phyloP scores from a whole-genome alignment of 2,113 vertebrate genomes.

The Orthonyx spaldingii region DNA sequence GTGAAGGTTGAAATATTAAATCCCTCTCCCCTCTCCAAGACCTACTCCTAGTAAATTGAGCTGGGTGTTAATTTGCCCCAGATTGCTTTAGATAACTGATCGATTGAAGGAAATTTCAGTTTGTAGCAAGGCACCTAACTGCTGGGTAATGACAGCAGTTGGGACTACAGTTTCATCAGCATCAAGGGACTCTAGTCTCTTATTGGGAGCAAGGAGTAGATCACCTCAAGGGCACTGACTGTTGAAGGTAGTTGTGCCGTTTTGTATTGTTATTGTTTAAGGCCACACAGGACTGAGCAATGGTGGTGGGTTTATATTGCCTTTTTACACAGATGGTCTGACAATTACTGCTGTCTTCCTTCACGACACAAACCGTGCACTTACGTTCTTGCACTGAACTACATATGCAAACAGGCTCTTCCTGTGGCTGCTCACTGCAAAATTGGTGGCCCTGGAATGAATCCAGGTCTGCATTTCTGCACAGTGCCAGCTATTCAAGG shows the following conservation, averaged over 20 bases:
- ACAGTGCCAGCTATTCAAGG: not conserved
- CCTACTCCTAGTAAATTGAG: not conserved
- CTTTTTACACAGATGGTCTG: not conserved
- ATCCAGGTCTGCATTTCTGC: not conserved
- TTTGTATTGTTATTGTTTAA: not conserved
- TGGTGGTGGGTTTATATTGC: not conserved
- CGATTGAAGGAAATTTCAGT: not conserved
- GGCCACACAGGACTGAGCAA: not conserved
- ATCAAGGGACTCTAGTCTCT: not conserved
- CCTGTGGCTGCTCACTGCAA: not conserved
- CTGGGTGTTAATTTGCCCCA: not conserved
- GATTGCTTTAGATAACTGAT: not conserved
- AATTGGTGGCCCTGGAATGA: not conserved
- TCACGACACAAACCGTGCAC: not conserved
- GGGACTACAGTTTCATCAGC: not conserved
- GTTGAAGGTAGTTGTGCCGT: not conserved
- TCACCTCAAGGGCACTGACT: not conserved
- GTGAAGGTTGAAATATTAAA: not conserved
- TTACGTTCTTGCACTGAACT: not conserved
- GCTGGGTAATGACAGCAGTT: not conserved
- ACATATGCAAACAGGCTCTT: not conserved
- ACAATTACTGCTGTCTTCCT: not conserved
- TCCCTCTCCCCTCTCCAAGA: not conserved
- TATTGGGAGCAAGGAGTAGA: not conserved
- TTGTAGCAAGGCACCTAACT: not conserved